Evolutionary conservation across 2,113 vertebrate genomes (phyloP), one percentile per base, ranked within the genome.

Genomic region (Rutilus rutilus): DNA sequence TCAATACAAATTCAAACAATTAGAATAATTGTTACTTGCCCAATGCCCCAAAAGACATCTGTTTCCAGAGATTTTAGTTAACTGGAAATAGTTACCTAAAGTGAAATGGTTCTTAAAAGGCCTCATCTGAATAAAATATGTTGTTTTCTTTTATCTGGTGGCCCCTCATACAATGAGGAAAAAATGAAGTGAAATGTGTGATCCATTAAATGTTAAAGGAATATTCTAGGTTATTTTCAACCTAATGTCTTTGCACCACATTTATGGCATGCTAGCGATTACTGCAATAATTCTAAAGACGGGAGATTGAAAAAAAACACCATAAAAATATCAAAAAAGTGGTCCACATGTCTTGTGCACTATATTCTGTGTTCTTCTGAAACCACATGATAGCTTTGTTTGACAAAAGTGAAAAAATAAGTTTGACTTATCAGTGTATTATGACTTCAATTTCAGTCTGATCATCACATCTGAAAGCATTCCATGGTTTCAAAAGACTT

Each of bases 1-100:
- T 89, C 88, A 85, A 87, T 85, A 85, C 54, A 89, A 85, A 85
- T 87, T 47, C 21, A 60, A 69, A 85, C 82, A 86, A 89, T 85
- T 87, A 85, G 69, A 89, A 87, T 82, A 82, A 88, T 67, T 85
- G 85, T 74, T 84, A 84, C 83, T 69, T 89, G 50, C 42, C 27
- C 42, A 64, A 52, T 27, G 45, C 30, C 78, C 67, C 76, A 60
- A 21, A 39, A 60, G n/a, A 59, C 33, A 14, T 14, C n/a, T 59
- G 25, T 59, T 50, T 82, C 12, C 76, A 59, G 69, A 80, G 67
- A 23, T 74, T 87, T 87, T 23, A 83, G 73, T 87, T 52, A 54
- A 73, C 82, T 83, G n/a, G 45, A 57, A 69, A 83, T 54, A 54
- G 64, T 75, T 73, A 62, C 73, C 39, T 77, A 57, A 73, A 85